These are phyloP conservation scores for Siderastrea siderea DNA, from an alignment of 92 coral and sea anemone species.

Conservation along the genomic window DNA sequence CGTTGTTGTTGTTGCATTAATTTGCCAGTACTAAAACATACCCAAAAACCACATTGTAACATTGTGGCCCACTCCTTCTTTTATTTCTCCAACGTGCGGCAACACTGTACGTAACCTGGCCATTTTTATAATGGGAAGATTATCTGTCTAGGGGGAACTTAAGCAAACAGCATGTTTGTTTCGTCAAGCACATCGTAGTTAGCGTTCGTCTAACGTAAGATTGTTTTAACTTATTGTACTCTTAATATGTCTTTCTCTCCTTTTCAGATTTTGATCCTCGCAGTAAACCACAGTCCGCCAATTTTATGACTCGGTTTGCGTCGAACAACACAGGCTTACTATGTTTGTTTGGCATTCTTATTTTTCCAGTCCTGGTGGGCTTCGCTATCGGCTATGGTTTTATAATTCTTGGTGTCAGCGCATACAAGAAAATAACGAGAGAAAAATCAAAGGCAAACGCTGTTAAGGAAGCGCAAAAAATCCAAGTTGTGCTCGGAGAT, in stretches of 20 bases:
- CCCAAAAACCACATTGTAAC: too few relatives aligned
- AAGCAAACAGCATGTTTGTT: too few relatives aligned
- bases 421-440: conserved; percentile 82
- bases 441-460: conserved; percentile 66
- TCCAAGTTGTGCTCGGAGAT: conserved; percentile 92
- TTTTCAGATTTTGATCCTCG: conserved; percentile 90
- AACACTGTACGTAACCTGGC: too few relatives aligned
- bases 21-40: too few relatives aligned
- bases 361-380: conserved; percentile 91
- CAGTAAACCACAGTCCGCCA: conserved; percentile 79
- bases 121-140: too few relatives aligned
- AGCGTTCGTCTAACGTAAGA: too few relatives aligned
- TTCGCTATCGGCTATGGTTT: conserved; percentile 91
- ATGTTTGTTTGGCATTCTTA: conserved; percentile 82
- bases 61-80: too few relatives aligned
- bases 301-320: conserved; percentile 80
- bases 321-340: conserved; percentile 94
- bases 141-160: too few relatives aligned
- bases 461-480: conserved; percentile 85
- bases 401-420: conserved; percentile 82
- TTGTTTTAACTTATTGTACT: not conserved
- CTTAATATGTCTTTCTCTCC: not conserved
- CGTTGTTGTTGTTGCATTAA: too few relatives aligned
- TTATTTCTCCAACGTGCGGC: too few relatives aligned
- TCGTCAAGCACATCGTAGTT: too few relatives aligned